These are phyloP conservation scores for Dicentrarchus labrax DNA, from an alignment of 2,113 vertebrate genomes.

Conservation along the genomic window DNA sequence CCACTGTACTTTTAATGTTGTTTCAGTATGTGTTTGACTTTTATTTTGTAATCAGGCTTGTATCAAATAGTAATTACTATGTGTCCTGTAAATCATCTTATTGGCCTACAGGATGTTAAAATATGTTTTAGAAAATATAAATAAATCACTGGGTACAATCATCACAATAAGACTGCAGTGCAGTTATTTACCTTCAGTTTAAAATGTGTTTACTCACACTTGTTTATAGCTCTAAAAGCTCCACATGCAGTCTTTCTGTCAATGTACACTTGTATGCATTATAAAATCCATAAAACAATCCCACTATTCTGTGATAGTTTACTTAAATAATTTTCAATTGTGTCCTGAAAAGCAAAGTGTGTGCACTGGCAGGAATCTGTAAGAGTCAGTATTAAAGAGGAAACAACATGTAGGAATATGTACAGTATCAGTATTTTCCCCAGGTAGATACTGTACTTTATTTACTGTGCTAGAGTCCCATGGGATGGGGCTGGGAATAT, in stretches of 20 bases:
- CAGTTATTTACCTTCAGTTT: no score
- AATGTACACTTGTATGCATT: background rate
- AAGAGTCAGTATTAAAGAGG: background rate
- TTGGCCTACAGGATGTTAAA: no score
- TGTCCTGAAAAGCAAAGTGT: background rate
- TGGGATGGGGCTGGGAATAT: no score
- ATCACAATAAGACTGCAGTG: no score
- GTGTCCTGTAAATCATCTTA: no score
- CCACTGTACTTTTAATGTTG: background rate
- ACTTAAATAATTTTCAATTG: background rate
- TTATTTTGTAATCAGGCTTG: no score
- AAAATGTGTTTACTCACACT: no score
- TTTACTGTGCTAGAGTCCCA: background rate
- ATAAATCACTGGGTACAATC: no score
- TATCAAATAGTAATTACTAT: no score
- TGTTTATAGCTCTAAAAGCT: no score
- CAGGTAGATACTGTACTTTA: background rate
- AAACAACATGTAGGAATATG: background rate
- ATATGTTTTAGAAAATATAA: no score
- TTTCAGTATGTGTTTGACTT: background rate
- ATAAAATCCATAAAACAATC: background rate
- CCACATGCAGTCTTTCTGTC: background rate
- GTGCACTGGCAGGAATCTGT: background rate
- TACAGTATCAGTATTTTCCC: background rate
- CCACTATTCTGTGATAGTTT: background rate